These are phyloP conservation scores for Ophiodon elongatus DNA, from an alignment of 2,113 vertebrate species.

Conservation along the genomic window DNA sequence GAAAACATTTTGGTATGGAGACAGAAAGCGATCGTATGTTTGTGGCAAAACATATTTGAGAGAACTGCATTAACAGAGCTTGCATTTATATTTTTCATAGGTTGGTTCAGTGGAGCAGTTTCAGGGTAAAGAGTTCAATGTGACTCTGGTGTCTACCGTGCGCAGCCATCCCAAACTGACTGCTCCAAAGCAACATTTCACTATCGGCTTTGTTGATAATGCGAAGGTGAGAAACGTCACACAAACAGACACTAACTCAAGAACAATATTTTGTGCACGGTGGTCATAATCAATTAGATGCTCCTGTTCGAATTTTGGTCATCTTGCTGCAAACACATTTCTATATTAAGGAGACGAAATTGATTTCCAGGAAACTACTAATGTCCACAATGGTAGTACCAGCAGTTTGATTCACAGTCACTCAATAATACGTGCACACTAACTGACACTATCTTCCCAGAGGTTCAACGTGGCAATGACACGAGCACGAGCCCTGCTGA, in stretches of 20 bases:
- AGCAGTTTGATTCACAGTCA: background rate
- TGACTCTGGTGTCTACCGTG: conserved; percentile 90
- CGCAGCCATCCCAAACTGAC: conserved; percentile 84
- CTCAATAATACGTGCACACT: background rate
- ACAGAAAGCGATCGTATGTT: background rate
- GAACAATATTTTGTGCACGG: background rate
- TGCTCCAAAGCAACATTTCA: conserved; percentile 80
- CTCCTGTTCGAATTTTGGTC: background rate
- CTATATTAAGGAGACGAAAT: background rate
- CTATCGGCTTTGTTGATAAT: conserved; percentile 90
- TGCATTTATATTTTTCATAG: conserved; percentile 73
- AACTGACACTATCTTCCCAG: conserved; percentile 70
- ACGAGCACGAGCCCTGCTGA: conserved; percentile 89
- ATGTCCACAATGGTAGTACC: background rate
- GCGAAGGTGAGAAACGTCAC: conserved; percentile 84
- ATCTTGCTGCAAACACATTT: background rate
- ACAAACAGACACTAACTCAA: background rate
- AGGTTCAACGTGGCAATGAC: conserved; percentile 92
- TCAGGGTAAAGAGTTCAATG: conserved; percentile 89
- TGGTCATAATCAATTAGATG: background rate
- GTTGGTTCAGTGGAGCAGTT: conserved; percentile 93
- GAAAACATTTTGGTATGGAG: conserved; percentile 85
- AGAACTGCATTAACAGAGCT: background rate
- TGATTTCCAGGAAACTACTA: background rate
- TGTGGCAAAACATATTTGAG: background rate